These are phyloP conservation scores for Dolichopus griseipennis DNA, from an alignment of 2,888 invertebrate species.

Conservation along the genomic window DNA sequence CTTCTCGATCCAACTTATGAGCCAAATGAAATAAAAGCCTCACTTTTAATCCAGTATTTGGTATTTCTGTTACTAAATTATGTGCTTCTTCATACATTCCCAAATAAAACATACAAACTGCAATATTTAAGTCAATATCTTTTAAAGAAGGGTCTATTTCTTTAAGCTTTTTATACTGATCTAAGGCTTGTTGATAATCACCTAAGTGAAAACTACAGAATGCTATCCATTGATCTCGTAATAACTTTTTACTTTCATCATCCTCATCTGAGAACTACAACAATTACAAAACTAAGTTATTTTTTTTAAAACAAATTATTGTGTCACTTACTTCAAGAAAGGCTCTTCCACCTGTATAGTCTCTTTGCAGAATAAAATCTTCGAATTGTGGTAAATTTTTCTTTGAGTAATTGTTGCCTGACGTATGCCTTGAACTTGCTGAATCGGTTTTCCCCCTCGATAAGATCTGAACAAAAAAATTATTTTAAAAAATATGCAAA, in stretches of 20 bases:
- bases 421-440: slow-evolving; percentile 38
- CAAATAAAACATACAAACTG: slow-evolving; percentile 91
- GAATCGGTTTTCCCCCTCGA: slow-evolving; percentile 74
- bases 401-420: slow-evolving; percentile 29
- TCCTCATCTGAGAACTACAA: slow-evolving; percentile 25
- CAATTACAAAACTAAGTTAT: too few relatives aligned
- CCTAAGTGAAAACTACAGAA: slow-evolving; percentile 95
- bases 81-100: slow-evolving; percentile 59
- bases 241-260: slow-evolving; percentile 30
- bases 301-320: not conserved
- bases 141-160: slow-evolving; percentile 49
- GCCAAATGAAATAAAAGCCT: slow-evolving; percentile 86
- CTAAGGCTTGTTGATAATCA: slow-evolving; percentile 76
- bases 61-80: slow-evolving; percentile 55
- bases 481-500: not conserved
- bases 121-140: slow-evolving; percentile 68
- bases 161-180: slow-evolving; percentile 55
- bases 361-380: slow-evolving; percentile 79
- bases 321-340: slow-evolving; percentile 65
- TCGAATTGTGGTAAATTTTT: slow-evolving; percentile 71
- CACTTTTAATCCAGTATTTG: slow-evolving; percentile 58
- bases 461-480: slow-evolving; percentile 54
- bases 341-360: slow-evolving; percentile 91
- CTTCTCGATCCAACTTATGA: slow-evolving; percentile 86
- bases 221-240: slow-evolving; percentile 76